Evolutionary conservation across 2,113 vertebrate genomes (phyloP).

Genomic region (Platichthys stellatus): DNA sequence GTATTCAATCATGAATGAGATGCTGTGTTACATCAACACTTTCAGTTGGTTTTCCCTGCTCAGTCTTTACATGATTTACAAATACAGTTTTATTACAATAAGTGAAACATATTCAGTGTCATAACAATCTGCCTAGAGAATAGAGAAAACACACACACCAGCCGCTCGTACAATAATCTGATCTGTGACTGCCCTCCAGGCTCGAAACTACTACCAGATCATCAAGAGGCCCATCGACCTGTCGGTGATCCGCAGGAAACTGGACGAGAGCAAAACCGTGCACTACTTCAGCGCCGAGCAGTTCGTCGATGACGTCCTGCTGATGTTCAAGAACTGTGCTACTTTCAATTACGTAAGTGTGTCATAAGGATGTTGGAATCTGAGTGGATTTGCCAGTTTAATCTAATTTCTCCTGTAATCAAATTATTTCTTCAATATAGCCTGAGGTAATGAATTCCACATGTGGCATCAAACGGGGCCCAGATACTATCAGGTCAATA

Average conservation of each 20-base stretch:
- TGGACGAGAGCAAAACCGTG: constrained; percentile 85
- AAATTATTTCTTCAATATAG: constrained; percentile 10
- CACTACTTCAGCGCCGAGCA: constrained; percentile 90
- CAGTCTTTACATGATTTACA: no score
- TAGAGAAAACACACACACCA: constrained; percentile 10
- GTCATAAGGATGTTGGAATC: background rate
- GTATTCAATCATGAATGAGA: background rate
- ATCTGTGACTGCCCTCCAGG: constrained; percentile 75
- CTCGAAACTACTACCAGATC: constrained; percentile 95
- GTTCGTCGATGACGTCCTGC: constrained; percentile 89
- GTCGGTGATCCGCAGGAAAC: constrained; percentile 88
- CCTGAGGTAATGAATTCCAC: constrained; percentile 21
- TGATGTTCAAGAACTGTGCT: constrained; percentile 96
- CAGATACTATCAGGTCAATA: background rate
- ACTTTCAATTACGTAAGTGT: constrained; percentile 94
- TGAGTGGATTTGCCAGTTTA: constrained; percentile 5
- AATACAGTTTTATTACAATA: background rate
- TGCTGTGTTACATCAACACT: background rate
- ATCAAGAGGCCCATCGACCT: constrained; percentile 94
- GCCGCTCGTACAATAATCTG: background rate
- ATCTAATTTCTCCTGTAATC: constrained; percentile 21
- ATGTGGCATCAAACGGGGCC: background rate
- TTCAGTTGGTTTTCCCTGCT: background rate
- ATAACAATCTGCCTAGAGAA: background rate
- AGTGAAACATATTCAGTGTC: background rate